Conservation (phyloP, 30 jellyfish, hydroid and myxozoan genomes). For the Turritopsis dohrnii region DNA sequence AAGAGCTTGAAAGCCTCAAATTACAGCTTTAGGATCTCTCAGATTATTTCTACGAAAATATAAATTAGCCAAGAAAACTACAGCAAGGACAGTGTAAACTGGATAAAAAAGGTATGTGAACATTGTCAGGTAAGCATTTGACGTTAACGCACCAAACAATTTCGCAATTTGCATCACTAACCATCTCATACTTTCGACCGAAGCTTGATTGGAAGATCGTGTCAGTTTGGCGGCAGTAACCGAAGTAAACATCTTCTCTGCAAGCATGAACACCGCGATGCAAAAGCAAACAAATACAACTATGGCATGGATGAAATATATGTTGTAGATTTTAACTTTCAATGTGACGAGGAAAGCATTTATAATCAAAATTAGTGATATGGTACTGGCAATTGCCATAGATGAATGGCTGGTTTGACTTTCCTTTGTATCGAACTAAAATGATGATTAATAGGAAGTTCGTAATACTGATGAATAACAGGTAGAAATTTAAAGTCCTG, state of each 20-base stretch:
- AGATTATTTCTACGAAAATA: background rate
- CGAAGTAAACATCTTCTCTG: background rate
- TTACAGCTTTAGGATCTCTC: background rate
- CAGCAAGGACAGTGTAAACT: background rate
- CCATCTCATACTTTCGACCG: background rate
- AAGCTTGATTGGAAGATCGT: background rate
- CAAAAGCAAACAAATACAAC: background rate
- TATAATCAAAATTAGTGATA: background rate
- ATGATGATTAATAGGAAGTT: background rate
- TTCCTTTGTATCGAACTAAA: background rate
- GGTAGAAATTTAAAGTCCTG: background rate
- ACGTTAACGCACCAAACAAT: background rate
- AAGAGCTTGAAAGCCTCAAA: background rate
- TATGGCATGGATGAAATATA: background rate
- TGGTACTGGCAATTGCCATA: background rate
- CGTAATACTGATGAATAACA: background rate
- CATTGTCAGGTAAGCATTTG: background rate
- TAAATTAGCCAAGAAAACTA: background rate
- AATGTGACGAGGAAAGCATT: background rate
- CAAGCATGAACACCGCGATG: background rate
- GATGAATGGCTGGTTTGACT: background rate
- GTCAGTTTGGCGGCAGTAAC: background rate
- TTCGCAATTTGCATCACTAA: background rate
- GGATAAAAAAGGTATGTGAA: background rate
- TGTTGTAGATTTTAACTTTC: background rate